phyloP scores from a whole-genome alignment of 2,888 invertebrate species.

The Platycheirus rosarum region DNA sequence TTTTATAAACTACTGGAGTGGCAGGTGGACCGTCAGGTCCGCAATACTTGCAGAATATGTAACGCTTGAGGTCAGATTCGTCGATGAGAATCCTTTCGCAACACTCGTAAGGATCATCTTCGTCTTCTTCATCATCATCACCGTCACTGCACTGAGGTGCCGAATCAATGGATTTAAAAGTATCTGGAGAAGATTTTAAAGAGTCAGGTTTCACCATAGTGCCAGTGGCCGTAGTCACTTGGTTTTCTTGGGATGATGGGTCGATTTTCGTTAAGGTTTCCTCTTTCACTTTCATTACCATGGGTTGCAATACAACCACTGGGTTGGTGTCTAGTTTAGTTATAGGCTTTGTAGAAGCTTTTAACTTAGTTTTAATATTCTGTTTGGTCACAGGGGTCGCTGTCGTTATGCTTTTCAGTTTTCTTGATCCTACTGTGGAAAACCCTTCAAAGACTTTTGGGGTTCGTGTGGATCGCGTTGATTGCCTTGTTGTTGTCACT shows the following conservation, averaged over 20 bases:
- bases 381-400: slow-evolving; percentile 18
- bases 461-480: slow-evolving; percentile 27
- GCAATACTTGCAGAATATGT: slow-evolving; percentile 3
- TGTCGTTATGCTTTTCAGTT: not conserved
- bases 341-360: not conserved
- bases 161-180: not conserved
- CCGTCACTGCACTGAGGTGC: not conserved
- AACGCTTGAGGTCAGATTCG: slow-evolving; percentile 49
- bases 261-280: not conserved
- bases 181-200: slow-evolving; percentile 12
- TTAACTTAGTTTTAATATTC: not conserved
- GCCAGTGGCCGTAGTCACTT: not conserved
- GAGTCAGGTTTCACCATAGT: not conserved
- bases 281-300: slow-evolving; percentile 21
- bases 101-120: slow-evolving; percentile 74
- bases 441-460: slow-evolving; percentile 52
- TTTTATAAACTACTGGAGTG: slow-evolving; percentile 3
- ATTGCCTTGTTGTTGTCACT: slow-evolving; percentile 43
- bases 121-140: slow-evolving; percentile 69
- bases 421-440: slow-evolving; percentile 19
- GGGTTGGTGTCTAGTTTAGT: not conserved
- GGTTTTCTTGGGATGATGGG: not conserved
- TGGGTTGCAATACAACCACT: slow-evolving; percentile 40
- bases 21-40: slow-evolving; percentile 60
- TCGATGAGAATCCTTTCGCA: slow-evolving; percentile 59